A percentile compares a stretch with the other conserved stretches of the same genome.
Conservation (phyloP, 2,113 vertebrate species). For the Oophaga pumilio region DNA sequence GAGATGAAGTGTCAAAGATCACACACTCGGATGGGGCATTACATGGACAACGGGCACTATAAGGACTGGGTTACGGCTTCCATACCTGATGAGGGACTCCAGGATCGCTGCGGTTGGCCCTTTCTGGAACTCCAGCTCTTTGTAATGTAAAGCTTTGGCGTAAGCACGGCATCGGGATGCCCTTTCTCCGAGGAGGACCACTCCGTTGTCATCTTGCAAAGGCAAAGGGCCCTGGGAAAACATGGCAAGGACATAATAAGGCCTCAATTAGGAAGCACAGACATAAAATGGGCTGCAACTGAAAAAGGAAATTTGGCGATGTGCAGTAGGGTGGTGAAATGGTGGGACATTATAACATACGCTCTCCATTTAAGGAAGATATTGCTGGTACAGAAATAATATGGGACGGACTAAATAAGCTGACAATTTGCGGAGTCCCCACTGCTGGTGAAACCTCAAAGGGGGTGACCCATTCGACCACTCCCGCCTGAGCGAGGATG, state of each 20-base stretch:
- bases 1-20: slow-evolving; percentile 37
- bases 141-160: slow-evolving; percentile 97
- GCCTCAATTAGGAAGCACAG: background rate
- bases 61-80: no score
- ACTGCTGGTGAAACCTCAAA: no score
- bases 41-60: no score
- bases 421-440: no score
- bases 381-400: background rate
- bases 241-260: background rate
- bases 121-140: slow-evolving; percentile 98
- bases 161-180: slow-evolving; percentile 96
- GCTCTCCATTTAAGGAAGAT: background rate
- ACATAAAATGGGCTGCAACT: background rate
- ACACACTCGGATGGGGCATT: background rate
- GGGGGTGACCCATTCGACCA: no score
- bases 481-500: no score
- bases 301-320: background rate
- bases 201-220: slow-evolving; percentile 93
- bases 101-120: slow-evolving; percentile 91
- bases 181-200: slow-evolving; percentile 92
- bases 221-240: slow-evolving; percentile 86
- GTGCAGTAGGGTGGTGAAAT: background rate
- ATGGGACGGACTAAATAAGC: no score
- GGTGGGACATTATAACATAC: background rate
- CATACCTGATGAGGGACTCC: slow-evolving; percentile 98